phyloP scores from a whole-genome alignment of 2,888 invertebrate genomes.

The Andrena hattorfiana region DNA sequence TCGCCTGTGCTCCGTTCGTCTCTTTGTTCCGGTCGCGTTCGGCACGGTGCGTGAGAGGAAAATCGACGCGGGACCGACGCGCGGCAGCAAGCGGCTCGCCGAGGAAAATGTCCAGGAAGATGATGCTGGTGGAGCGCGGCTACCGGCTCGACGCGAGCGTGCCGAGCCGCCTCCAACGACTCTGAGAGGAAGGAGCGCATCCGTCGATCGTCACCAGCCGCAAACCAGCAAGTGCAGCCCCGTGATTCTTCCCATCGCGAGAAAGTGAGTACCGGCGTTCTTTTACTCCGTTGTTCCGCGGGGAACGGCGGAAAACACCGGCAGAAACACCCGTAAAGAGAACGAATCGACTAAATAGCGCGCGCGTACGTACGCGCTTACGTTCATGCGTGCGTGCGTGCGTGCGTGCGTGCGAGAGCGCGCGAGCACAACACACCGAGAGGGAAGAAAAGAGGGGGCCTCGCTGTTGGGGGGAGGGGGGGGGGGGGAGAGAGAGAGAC shows the following conservation, averaged over 20 bases:
- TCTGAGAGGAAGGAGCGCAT: slow-evolving; percentile 50
- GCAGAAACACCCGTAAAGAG: not conserved
- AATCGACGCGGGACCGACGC: not conserved
- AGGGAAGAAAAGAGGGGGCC: slow-evolving; percentile 50
- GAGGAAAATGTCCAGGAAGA: slow-evolving; percentile 61
- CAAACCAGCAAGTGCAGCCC: slow-evolving; percentile 40
- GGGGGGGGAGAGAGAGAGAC: slow-evolving; percentile 1
- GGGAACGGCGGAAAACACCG: not conserved
- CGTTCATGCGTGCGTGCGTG: slow-evolving; percentile 37
- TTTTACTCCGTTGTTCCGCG: not conserved
- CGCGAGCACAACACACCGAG: slow-evolving; percentile 58
- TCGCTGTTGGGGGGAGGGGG: slow-evolving; percentile 25
- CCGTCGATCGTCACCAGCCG: slow-evolving; percentile 32
- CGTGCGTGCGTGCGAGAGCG: slow-evolving; percentile 55
- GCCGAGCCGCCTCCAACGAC: slow-evolving; percentile 53
- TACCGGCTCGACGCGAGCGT: slow-evolving; percentile 64
- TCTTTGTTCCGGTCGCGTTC: slow-evolving; percentile 19
- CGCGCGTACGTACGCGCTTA: not conserved
- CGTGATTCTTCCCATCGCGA: slow-evolving; percentile 59
- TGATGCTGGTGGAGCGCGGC: slow-evolving; percentile 47
- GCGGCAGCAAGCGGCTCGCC: not conserved
- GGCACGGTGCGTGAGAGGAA: slow-evolving; percentile 48
- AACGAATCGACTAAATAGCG: not conserved
- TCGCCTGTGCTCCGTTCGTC: slow-evolving; percentile 45
- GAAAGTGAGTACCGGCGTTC: slow-evolving; percentile 62